phyloP scores from a whole-genome alignment of 2,113 vertebrate genomes.

The Hydrolagus affinis region DNA sequence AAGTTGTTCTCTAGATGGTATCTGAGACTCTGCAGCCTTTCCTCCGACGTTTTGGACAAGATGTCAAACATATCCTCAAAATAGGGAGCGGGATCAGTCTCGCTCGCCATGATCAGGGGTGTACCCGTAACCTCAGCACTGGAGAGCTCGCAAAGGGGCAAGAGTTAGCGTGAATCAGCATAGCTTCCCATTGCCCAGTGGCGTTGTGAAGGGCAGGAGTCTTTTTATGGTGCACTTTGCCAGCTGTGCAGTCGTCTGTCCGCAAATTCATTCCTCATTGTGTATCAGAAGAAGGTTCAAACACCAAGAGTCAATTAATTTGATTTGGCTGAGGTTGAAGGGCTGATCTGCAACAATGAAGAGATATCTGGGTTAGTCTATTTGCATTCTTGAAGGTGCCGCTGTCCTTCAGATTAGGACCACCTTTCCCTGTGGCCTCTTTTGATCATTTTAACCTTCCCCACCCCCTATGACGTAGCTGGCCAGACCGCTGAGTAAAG shows the following conservation, averaged over 20 bases:
- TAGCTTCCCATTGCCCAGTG: neutral
- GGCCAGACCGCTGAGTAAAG: no score
- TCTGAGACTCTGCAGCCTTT: slow-evolving; percentile 55
- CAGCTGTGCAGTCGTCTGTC: neutral
- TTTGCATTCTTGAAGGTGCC: no score
- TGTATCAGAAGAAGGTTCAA: neutral
- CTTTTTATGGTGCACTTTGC: neutral
- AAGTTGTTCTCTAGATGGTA: slow-evolving; percentile 42
- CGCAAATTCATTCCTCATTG: neutral
- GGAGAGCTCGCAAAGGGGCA: neutral
- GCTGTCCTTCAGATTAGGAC: no score
- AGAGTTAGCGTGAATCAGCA: neutral
- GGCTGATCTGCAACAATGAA: neutral
- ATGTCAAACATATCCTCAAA: slow-evolving; percentile 51
- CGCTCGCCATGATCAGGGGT: neutral
- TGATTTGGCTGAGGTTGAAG: neutral
- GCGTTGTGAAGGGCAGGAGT: neutral
- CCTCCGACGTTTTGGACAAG: slow-evolving; percentile 38
- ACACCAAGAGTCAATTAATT: neutral
- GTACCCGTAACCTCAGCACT: no score
- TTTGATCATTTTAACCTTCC: no score
- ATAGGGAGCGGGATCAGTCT: neutral
- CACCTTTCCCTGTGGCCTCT: no score
- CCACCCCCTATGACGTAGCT: no score
- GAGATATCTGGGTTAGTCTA: neutral